These are phyloP conservation scores for Eristalis arbustorum DNA, from an alignment of 2,888 invertebrate genomes.

Conservation along the genomic window DNA sequence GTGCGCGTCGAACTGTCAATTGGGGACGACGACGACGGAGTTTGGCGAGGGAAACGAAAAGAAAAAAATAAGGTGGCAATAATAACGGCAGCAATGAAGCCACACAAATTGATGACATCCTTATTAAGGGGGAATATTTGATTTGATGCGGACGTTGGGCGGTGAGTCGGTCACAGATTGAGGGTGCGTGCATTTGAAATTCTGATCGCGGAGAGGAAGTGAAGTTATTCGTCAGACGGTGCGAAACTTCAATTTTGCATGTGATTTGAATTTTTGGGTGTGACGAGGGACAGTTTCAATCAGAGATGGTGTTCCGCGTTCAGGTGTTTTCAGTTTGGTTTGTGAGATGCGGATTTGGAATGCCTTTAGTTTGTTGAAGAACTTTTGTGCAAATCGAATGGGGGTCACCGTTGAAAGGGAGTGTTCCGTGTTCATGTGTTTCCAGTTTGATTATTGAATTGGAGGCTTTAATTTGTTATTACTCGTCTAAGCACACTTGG, in stretches of 20 bases:
- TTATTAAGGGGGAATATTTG: slow-evolving; percentile 44
- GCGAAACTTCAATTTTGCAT: slow-evolving; percentile 14
- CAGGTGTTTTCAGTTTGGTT: no score
- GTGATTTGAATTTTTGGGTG: slow-evolving; percentile 11
- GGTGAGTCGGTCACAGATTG: not conserved
- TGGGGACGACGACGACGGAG: not conserved
- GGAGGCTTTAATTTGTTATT: no score
- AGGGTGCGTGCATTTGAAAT: slow-evolving; percentile 36
- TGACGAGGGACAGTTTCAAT: not conserved
- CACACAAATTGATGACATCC: slow-evolving; percentile 30
- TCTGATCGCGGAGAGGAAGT: slow-evolving; percentile 36
- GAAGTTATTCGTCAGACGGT: slow-evolving; percentile 11
- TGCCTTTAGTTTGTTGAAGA: no score
- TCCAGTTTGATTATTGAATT: no score
- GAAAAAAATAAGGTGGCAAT: not conserved
- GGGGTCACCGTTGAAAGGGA: no score
- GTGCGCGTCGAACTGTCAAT: not conserved
- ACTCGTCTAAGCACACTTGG: no score
- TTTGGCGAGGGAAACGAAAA: not conserved
- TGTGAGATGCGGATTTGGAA: no score
- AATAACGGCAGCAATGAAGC: slow-evolving; percentile 25
- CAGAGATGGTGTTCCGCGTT: no score
- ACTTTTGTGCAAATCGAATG: no score
- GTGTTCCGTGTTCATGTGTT: no score
- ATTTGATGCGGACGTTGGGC: slow-evolving; percentile 9